Evolutionary conservation across 2,888 invertebrate species (phyloP), one percentile per base, ranked within the genome.

Genomic region (Acleris cristana): DNA sequence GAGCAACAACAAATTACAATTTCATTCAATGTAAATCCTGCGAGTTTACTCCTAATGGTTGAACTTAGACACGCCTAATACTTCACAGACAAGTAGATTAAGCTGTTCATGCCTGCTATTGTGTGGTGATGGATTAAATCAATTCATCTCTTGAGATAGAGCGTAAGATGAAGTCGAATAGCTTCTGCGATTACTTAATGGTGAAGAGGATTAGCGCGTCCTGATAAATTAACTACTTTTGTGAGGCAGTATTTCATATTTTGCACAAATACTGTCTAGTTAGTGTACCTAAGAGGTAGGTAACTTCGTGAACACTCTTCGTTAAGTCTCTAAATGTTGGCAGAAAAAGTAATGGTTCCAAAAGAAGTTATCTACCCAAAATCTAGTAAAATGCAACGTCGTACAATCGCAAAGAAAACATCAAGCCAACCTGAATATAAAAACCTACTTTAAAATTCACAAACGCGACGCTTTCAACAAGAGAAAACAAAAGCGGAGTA

Each of bases 21-120:
- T 89, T 88, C 89, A 90, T 91, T 91, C 87, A 89, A 91, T 90
- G 89, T 88, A 88, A 90, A 90, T 90, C 81, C 74, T 74, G 75
- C 75, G 74, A 82, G 78, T 73, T 76, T 80, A 69, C 75, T 79
- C 74, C 79, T 86, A 86, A 88, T 87, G 83, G 82, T 76, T 83
- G 81, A 85, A 84, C 86, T 87, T 83, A 84, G 86, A 85, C 84
- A 85, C 84, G 83, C 81, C 82, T 84, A 85, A 88, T 88, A 84
- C 81, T 84, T 88, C 84, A 86, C 80, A 78, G 80, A 76, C 76
- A 77, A 81, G 81, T 75, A 81, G 83, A 89, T 89, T 87, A 84
- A 89, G 85, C 79, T 78, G 80, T 87, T 81, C 77, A 69, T 79
- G 74, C 76, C 77, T 76, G 73, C 81, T 80, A 85, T 85, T 88